phyloP scores from a whole-genome alignment of 2,888 invertebrate species.

The Drosophila hawaiiensis region DNA sequence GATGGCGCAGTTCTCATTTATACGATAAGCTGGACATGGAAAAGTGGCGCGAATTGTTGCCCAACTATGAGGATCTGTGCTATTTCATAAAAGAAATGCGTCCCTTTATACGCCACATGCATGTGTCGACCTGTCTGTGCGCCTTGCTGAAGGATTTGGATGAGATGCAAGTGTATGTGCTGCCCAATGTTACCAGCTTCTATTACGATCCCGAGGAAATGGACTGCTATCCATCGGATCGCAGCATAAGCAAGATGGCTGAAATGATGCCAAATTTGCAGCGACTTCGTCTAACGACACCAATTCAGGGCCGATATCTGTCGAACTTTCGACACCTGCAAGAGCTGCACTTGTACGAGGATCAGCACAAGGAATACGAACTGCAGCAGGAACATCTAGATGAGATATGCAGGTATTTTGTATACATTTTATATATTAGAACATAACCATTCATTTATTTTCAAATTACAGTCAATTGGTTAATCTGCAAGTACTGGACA shows the following conservation, averaged over 20 bases:
- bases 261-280: conserved; percentile 74
- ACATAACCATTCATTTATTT: neutral
- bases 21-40: conserved; percentile 71
- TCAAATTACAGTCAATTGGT: conserved; percentile 49
- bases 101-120: conserved; percentile 57
- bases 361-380: conserved; percentile 74
- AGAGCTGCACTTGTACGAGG: conserved; percentile 76
- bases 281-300: conserved; percentile 69
- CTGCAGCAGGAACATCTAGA: conserved; percentile 72
- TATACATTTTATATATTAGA: no score
- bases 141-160: conserved; percentile 73
- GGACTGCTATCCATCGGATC: conserved; percentile 75
- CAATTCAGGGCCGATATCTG: conserved; percentile 72
- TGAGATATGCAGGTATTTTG: conserved; percentile 66
- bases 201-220: conserved; percentile 69
- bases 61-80: conserved; percentile 66
- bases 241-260: conserved; percentile 63
- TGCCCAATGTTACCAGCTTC: conserved; percentile 70
- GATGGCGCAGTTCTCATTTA: conserved; percentile 69
- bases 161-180: conserved; percentile 60
- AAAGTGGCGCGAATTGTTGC: conserved; percentile 68
- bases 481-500: conserved; percentile 72
- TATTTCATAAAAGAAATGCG: conserved; percentile 71
- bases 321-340: conserved; percentile 69
- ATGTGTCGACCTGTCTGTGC: conserved; percentile 68